Base-by-base conservation (phyloP, 1,140 invertebrate species). In the Plutomurus gul region DNA sequence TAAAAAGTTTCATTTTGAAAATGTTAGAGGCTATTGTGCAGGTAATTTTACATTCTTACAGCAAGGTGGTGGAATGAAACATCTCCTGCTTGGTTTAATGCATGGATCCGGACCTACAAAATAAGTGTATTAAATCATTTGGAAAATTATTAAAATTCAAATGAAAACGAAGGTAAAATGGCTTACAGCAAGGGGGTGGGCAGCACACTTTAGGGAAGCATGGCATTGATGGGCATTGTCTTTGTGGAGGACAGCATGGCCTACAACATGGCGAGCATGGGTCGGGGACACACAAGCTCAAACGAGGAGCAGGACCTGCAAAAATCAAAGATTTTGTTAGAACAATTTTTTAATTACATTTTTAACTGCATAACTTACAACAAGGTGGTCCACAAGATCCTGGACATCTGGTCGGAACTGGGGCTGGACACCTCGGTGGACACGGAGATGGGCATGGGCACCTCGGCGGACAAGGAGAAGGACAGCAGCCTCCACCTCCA, bases 181-280 rank as follows among this genome's bases (percentile, higher is more conserved):
- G 46, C 51, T 36, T n/a, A 65, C 74, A 71, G 22, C 79, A 80
- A 43, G 79, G 75, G 18, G 74, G 79, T 13, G 79, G 79, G 47
- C 79, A 80, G 39, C 79, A 81, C 39, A 78, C 76, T 73, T 78
- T 78, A n/a, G 76, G 76, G 13, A 78, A 78, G 36, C 60, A 71
- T 18, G 76, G 76, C 65, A 78, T 78, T 20, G 60, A 70, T 16
- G 76, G 76, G 39, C 65, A 78, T n/a, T 25, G 43, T 25, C 37
- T 27, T 18, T 43, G 51, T 20, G 46, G 33, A 36, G 76, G 76
- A 49, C 40, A 36, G 65, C 46, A 47, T 6, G 76, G 43, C 30
- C 30, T 78, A 39, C 76, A 78, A 37, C 76, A 78, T 25, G 76
- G 76, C 4, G 51, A 25, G 25, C 70, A 72, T 5, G 76, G 76